Evolutionary conservation across 2,797 vertebrate genomes (phyloP), one percentile per base, ranked within the genome.

Genomic region (Hoplostethus atlanticus): DNA sequence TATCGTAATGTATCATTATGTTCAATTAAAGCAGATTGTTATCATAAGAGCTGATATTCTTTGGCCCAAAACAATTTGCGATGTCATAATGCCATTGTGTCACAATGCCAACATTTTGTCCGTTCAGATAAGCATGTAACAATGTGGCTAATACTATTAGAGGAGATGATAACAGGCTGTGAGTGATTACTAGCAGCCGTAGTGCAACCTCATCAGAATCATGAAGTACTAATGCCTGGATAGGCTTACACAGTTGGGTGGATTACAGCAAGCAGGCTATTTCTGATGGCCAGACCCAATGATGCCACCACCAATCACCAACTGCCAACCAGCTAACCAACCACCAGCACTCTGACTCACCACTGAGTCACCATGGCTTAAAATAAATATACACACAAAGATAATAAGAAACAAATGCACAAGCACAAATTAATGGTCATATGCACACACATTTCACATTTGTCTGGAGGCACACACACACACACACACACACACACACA

Each of bases 71-170:
- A 38, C 51, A 25, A 64, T 51, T 38, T 48, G 38, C 54, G 10
- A 28, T 38, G 36, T 73, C 40, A 73, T 75, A 64, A 84, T 61
- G 65, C 30, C 15, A 48, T 44, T 63, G 58, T 66, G 80, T 78
- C 34, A 80, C 72, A 84, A 83, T 51, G 62, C 58, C 56, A 8
- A 61, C 80, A 79, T 81, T 88, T 76, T 87, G 64, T 75, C 66
- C 13, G 67, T 78, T 83, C 64, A 76, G 64, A 81, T 86, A 79
- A 84, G 86, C 79, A 56, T 66, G 68, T 67, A 80, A 84, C 80
- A 86, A 84, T 84, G 73, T 72, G 68, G 55, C 58, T 88, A 87
- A 90, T 87, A 81, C 80, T 86, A 85, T 90, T 87, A 91, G 63
- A 62, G 58, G 70, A 79, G 84, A 86, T 77, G 82, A 88, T 76